A percentile compares a stretch with the other conserved stretches of the same genome.
Conservation (phyloP, 2,113 vertebrate genomes). For the Salminus brasiliensis region DNA sequence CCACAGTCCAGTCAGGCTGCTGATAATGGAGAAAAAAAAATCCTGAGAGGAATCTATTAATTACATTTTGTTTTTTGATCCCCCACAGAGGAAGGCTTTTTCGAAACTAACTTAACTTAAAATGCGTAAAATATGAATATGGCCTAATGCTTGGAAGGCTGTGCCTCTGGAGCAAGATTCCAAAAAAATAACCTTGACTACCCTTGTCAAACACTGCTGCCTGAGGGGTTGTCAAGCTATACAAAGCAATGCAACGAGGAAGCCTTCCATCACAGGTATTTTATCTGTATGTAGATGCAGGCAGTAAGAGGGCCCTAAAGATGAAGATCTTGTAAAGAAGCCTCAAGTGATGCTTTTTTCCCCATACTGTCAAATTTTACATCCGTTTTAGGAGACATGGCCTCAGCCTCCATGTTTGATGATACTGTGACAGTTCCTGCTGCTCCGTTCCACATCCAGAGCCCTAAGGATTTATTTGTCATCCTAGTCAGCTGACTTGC, state of each 20-base stretch:
- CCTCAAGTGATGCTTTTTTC: conserved; percentile 7
- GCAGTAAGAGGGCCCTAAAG: background rate
- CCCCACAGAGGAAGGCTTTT: background rate
- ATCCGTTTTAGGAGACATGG: conserved; percentile 6
- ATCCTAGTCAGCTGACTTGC: conserved; percentile 8
- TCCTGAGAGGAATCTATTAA: conserved; percentile 4
- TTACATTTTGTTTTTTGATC: background rate
- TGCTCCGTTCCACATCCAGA: background rate
- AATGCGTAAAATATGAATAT: background rate
- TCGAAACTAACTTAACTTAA: no score
- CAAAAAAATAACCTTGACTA: conserved; percentile 22
- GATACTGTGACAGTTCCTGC: conserved; percentile 3
- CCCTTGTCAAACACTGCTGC: conserved; percentile 6
- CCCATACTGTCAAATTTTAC: background rate
- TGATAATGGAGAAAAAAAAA: background rate
- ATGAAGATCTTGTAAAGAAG: background rate
- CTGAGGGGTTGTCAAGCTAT: conserved; percentile 1
- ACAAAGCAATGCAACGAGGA: background rate
- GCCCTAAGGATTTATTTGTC: conserved; percentile 22
- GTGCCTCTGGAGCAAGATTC: background rate
- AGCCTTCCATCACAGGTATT: background rate
- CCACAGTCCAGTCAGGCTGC: background rate
- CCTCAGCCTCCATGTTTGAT: conserved; percentile 3
- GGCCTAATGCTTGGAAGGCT: background rate
- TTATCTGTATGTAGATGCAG: background rate